Percentiles rank a stretch among this genome's conserved stretches.
Evolutionary conservation across 2,113 vertebrate genomes (phyloP).

Genomic region (Noturus placidus): DNA sequence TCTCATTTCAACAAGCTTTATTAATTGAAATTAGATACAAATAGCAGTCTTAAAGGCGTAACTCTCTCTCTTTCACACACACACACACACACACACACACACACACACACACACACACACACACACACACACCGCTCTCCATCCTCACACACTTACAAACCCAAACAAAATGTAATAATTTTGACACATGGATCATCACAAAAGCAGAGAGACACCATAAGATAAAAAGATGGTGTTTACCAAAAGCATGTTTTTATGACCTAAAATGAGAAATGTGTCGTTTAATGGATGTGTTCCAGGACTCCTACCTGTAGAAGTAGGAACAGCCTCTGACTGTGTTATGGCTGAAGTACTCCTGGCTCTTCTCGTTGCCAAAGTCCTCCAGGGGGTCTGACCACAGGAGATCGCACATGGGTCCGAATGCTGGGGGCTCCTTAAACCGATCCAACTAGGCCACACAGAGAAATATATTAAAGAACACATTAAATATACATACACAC

Average conservation of each 20-base stretch:
- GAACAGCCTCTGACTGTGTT: conserved; percentile 81
- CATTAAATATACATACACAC: neutral
- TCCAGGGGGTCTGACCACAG: conserved; percentile 80
- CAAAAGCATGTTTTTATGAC: neutral
- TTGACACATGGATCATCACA: neutral
- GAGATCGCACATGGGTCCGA: conserved; percentile 81
- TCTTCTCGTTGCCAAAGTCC: conserved; percentile 82
- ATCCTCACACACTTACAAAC: neutral
- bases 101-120: conserved; percentile 7
- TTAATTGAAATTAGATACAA: neutral
- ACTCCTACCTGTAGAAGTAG: conserved; percentile 79
- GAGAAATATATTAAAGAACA: conserved; percentile 28
- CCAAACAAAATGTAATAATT: neutral
- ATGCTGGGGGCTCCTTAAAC: conserved; percentile 81
- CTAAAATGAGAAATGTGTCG: neutral
- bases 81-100: too few species aligned
- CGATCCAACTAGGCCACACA: conserved; percentile 71
- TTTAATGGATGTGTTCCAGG: neutral
- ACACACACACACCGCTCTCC: neutral
- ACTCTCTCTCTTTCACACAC: neutral
- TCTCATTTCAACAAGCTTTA: neutral
- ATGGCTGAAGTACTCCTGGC: conserved; percentile 81
- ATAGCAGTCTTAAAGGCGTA: neutral
- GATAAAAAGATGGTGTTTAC: neutral
- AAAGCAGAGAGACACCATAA: neutral